Evolutionary conservation across 2,113 vertebrate genomes (phyloP).

Genomic region (Phoenicopterus ruber): DNA sequence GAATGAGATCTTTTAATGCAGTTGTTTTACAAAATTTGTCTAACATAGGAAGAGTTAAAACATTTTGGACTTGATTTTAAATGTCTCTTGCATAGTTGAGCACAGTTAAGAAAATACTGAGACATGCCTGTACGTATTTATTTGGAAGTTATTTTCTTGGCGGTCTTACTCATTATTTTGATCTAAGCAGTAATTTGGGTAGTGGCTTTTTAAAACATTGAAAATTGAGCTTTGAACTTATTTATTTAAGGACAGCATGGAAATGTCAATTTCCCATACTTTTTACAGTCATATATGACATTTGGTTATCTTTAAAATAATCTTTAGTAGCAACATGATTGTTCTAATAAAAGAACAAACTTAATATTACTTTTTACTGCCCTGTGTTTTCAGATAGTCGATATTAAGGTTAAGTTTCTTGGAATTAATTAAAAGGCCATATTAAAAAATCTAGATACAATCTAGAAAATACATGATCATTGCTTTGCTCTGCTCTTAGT

Average conservation of each 20-base stretch:
- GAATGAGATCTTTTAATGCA: not conserved
- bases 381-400: not conserved
- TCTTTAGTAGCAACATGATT: not conserved
- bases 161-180: not conserved
- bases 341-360: not conserved
- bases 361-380: not conserved
- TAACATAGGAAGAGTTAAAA: not conserved
- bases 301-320: not conserved
- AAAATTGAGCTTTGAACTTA: not conserved
- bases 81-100: not conserved
- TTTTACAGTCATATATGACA: not conserved
- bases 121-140: not conserved
- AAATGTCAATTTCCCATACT: not conserved
- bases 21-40: not conserved
- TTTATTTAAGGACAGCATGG: not conserved
- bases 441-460: constrained; percentile 7
- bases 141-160: not conserved
- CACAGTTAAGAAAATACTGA: not conserved
- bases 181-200: not conserved
- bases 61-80: not conserved
- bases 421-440: not conserved
- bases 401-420: constrained; percentile 6
- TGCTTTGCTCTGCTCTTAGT: constrained; percentile 29
- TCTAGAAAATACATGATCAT: constrained; percentile 13
- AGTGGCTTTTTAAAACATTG: not conserved